Evolutionary conservation across 1,140 invertebrate species (phyloP).

Genomic region (Pogonomyrmex californicus): DNA sequence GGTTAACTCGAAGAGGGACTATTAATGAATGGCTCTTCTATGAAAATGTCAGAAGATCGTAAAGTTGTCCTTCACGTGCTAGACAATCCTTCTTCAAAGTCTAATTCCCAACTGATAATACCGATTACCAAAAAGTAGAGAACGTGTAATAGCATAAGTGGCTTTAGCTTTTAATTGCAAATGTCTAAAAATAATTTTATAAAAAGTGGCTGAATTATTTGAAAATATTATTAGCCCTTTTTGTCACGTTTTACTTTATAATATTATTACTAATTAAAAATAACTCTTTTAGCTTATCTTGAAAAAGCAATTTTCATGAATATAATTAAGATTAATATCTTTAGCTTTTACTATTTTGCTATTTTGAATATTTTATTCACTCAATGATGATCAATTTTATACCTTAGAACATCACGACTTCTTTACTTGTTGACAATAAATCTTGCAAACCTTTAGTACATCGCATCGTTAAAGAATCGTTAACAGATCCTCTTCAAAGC

Average conservation of each 20-base stretch:
- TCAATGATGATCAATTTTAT: slow-evolving; percentile 27
- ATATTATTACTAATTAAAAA: background rate
- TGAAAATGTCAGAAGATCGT: slow-evolving; percentile 77
- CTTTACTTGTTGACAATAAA: slow-evolving; percentile 37
- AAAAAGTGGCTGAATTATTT: background rate
- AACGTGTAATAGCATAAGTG: background rate
- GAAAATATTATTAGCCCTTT: background rate
- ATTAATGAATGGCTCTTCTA: slow-evolving; percentile 81
- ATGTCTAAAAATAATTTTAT: background rate
- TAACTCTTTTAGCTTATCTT: background rate
- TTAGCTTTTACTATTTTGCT: background rate
- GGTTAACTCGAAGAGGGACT: slow-evolving; percentile 79
- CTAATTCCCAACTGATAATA: background rate
- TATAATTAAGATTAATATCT: background rate
- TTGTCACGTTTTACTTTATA: background rate
- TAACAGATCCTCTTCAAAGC: slow-evolving; percentile 61
- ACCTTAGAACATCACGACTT: slow-evolving; percentile 43
- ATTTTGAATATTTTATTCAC: slow-evolving; percentile 54
- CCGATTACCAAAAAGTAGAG: background rate
- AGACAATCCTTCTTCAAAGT: slow-evolving; percentile 41
- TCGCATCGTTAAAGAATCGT: slow-evolving; percentile 74
- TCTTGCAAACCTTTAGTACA: slow-evolving; percentile 54
- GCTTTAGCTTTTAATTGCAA: background rate
- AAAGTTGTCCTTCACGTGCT: slow-evolving; percentile 79
- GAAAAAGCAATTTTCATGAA: background rate